phyloP scores from a whole-genome alignment of 2,113 vertebrate species.

The Crotophaga sulcirostris region DNA sequence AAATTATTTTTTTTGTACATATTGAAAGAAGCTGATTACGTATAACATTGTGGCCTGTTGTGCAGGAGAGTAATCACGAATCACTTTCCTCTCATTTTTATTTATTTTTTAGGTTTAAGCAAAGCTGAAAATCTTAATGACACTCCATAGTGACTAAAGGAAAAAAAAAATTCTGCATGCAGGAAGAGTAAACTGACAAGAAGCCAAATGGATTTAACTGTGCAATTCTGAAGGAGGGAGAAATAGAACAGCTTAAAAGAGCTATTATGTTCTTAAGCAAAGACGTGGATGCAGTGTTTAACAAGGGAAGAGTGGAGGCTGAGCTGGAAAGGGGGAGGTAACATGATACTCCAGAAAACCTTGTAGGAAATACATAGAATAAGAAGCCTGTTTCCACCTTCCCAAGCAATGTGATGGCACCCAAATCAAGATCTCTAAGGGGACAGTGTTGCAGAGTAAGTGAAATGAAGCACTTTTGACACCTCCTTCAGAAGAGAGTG shows the following conservation, averaged over 20 bases:
- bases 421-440: neutral
- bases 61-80: neutral
- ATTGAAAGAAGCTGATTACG: conserved; percentile 21
- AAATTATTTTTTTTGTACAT: neutral
- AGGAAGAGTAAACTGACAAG: neutral
- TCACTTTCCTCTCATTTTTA: neutral
- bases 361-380: neutral
- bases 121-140: neutral
- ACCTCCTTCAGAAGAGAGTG: neutral
- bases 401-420: neutral
- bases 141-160: neutral
- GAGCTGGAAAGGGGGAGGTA: neutral
- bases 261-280: neutral
- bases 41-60: neutral
- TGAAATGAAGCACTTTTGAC: fast-evolving
- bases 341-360: fast-evolving
- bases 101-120: conserved; percentile 11
- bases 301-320: neutral
- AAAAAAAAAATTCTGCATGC: neutral
- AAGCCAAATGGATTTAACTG: neutral
- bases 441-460: neutral
- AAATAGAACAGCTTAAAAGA: neutral
- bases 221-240: neutral
- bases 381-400: neutral
- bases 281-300: neutral